Evolutionary conservation across 2,888 invertebrate genomes (phyloP).

Genomic region (Margaritifera margaritifera): DNA sequence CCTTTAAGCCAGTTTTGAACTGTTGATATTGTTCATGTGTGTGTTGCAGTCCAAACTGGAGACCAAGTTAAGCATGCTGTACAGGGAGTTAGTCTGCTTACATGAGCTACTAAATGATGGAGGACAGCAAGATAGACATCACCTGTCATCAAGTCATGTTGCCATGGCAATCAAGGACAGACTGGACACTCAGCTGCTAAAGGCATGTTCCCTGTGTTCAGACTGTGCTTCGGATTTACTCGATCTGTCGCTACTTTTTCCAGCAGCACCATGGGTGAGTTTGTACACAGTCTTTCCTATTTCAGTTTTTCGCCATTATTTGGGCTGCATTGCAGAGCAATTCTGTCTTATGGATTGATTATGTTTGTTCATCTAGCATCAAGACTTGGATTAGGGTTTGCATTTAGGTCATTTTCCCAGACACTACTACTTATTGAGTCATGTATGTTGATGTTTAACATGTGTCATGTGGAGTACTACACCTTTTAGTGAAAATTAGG

Average conservation of each 20-base stretch:
- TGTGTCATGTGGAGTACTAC: too few species aligned
- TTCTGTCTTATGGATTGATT: too few species aligned
- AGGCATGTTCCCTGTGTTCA: constrained; percentile 57
- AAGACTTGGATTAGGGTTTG: too few species aligned
- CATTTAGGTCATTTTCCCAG: too few species aligned
- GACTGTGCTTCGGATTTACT: constrained; percentile 59
- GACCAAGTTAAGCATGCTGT: constrained; percentile 57
- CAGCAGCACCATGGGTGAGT: constrained; percentile 68
- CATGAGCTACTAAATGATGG: constrained; percentile 36
- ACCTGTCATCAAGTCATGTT: constrained; percentile 37
- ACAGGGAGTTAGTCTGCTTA: constrained; percentile 58
- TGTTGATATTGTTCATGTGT: constrained; percentile 1
- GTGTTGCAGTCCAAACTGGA: constrained; percentile 62
- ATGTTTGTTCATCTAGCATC: too few species aligned
- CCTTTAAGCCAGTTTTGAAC: background rate
- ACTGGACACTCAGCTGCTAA: constrained; percentile 48
- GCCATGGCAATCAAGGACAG: constrained; percentile 48
- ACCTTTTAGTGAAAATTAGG: too few species aligned
- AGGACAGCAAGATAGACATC: constrained; percentile 14
- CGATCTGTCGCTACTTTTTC: constrained; percentile 61
- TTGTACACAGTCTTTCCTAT: background rate
- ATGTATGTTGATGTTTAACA: too few species aligned
- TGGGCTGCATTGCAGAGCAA: too few species aligned
- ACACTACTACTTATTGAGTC: too few species aligned
- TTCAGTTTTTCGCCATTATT: background rate